Evolutionary conservation across 1,140 invertebrate species (phyloP).

Genomic region (Neodiprion virginianus): DNA sequence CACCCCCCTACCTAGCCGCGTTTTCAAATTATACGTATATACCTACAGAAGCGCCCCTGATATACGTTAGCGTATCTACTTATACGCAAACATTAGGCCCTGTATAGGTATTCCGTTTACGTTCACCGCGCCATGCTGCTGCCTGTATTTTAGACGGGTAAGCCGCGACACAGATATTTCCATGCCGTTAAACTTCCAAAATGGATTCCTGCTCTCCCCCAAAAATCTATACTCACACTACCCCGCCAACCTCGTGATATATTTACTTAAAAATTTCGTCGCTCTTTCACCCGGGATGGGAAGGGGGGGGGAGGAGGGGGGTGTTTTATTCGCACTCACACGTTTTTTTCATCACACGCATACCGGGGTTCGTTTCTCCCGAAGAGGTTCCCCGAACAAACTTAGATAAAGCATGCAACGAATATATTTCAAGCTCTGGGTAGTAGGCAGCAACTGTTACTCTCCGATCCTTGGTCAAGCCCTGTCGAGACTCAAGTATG

Average conservation of each 20-base stretch:
- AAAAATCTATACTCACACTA: neutral
- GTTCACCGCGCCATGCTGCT: neutral
- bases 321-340: too few species aligned
- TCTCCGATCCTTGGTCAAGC: too few species aligned
- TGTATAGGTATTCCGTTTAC: neutral
- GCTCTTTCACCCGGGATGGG: too few species aligned
- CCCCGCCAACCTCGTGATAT: neutral
- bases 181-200: slow-evolving; percentile 4
- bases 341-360: too few species aligned
- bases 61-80: neutral
- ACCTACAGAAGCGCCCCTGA: neutral
- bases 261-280: neutral
- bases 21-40: neutral
- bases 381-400: too few species aligned
- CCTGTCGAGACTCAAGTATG: too few species aligned
- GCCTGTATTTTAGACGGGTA: neutral
- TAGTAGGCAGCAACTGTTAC: too few species aligned
- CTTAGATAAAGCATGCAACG: too few species aligned
- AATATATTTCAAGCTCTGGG: too few species aligned
- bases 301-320: too few species aligned
- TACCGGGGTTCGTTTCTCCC: too few species aligned
- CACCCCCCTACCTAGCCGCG: neutral
- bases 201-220: neutral
- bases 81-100: too few species aligned
- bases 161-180: neutral